Conservation (phyloP, 2,888 invertebrate species). For the Diachrysia chrysitis region DNA sequence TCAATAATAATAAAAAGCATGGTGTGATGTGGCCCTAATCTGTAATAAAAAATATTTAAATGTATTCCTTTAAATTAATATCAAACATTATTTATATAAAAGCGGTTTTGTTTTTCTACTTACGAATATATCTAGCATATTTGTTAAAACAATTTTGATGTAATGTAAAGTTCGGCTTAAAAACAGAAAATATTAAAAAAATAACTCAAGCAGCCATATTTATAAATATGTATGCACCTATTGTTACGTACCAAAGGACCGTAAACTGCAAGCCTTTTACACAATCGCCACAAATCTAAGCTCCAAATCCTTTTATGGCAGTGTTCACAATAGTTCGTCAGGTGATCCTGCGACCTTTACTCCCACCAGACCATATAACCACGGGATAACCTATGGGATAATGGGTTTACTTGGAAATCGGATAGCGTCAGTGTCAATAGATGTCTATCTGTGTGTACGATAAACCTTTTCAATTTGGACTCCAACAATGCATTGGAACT, state of each 20-base stretch:
- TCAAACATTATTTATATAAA: too few relatives aligned
- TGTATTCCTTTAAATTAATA: too few relatives aligned
- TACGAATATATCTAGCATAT: too few relatives aligned
- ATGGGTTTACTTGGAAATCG: constrained; percentile 22
- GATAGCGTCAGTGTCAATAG: constrained; percentile 34
- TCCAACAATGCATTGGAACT: not conserved
- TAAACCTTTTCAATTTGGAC: constrained; percentile 36
- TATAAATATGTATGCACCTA: not conserved
- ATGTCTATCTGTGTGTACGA: constrained; percentile 11
- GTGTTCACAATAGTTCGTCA: constrained; percentile 38
- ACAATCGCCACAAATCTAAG: not conserved
- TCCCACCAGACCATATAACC: constrained; percentile 6
- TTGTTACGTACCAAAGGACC: not conserved
- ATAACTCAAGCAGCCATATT: not conserved
- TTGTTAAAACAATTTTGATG: too few relatives aligned
- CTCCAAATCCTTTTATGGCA: not conserved
- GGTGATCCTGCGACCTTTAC: constrained; percentile 12
- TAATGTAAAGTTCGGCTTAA: too few relatives aligned
- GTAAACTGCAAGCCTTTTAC: not conserved
- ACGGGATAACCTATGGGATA: not conserved
- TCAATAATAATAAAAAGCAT: too few relatives aligned
- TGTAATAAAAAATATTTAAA: too few relatives aligned
- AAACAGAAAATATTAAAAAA: not conserved
- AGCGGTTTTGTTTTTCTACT: too few relatives aligned
- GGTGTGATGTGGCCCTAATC: too few relatives aligned